Percentiles rank a stretch among this genome's conserved stretches.
phyloP scores from a whole-genome alignment of 2,888 invertebrate genomes.

The Argynnis bischoffii region DNA sequence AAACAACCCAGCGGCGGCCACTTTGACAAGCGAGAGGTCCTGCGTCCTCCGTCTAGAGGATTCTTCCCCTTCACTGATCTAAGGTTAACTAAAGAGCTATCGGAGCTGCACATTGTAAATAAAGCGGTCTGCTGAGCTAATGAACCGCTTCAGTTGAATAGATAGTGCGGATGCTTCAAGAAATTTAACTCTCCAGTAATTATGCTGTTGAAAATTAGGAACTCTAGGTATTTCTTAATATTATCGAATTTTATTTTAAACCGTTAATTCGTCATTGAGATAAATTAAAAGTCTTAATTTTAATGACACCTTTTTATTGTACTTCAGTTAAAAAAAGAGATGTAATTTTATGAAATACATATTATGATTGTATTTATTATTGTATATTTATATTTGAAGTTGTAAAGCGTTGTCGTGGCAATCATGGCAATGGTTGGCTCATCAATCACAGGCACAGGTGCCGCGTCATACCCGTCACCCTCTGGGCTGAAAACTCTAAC shows the following conservation, averaged over 20 bases:
- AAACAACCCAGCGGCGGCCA: slow-evolving; percentile 79
- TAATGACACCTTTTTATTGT: too few relatives aligned
- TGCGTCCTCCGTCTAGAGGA: slow-evolving; percentile 51
- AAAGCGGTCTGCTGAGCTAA: slow-evolving; percentile 61
- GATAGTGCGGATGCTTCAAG: slow-evolving; percentile 17
- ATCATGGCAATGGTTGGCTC: slow-evolving; percentile 73
- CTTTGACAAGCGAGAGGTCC: slow-evolving; percentile 77
- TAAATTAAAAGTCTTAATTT: too few relatives aligned
- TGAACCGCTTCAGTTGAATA: slow-evolving; percentile 24
- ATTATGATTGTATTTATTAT: background rate
- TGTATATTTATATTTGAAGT: slow-evolving; percentile 9
- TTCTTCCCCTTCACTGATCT: slow-evolving; percentile 74
- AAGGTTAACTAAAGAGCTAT: slow-evolving; percentile 69
- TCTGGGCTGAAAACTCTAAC: slow-evolving; percentile 29
- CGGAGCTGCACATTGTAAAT: slow-evolving; percentile 64
- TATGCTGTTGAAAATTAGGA: slow-evolving; percentile 2
- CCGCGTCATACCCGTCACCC: slow-evolving; percentile 42
- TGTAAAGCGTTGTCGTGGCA: slow-evolving; percentile 37
- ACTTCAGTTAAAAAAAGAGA: background rate
- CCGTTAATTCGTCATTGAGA: too few relatives aligned
- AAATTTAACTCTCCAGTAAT: slow-evolving; percentile 5
- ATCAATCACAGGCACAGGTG: slow-evolving; percentile 80
- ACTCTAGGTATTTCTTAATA: background rate
- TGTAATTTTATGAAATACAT: background rate
- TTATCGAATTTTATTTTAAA: too few relatives aligned